phyloP scores from a whole-genome alignment of 1,140 invertebrate species.

The Drosophila willistoni region DNA sequence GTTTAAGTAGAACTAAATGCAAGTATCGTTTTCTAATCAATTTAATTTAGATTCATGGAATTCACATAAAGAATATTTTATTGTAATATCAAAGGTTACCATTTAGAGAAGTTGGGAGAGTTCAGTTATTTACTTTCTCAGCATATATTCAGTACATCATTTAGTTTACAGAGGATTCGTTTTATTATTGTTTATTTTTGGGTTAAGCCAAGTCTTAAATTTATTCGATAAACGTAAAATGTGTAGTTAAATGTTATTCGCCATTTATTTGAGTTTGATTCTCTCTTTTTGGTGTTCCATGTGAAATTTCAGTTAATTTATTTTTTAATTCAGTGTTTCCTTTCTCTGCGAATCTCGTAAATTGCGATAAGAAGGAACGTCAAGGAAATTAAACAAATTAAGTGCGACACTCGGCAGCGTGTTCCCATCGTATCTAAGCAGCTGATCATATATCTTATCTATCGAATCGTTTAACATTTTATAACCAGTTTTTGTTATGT shows the following conservation, averaged over 20 bases:
- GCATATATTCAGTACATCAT: no score
- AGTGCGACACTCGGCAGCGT: constrained; percentile 72
- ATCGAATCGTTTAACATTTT: constrained; percentile 77
- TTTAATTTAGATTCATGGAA: no score
- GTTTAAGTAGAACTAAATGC: no score
- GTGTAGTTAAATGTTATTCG: no score
- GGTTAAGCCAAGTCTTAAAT: no score
- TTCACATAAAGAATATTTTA: no score
- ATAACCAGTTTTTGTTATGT: constrained; percentile 61
- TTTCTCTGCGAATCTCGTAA: background rate
- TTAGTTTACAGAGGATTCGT: background rate
- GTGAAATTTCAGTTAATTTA: background rate
- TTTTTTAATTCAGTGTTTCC: background rate
- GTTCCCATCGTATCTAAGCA: constrained; percentile 49
- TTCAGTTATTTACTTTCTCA: no score
- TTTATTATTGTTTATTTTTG: background rate
- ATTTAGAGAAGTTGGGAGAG: no score
- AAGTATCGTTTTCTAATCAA: no score
- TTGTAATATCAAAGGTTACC: no score
- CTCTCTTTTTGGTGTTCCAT: background rate
- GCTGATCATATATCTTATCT: constrained; percentile 67
- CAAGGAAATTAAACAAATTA: constrained; percentile 67
- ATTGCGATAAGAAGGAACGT: constrained; percentile 35
- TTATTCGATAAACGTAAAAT: no score
- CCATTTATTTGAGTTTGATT: background rate